phyloP scores from a whole-genome alignment of 2,797 vertebrate species.

The Capromys pilorides region DNA sequence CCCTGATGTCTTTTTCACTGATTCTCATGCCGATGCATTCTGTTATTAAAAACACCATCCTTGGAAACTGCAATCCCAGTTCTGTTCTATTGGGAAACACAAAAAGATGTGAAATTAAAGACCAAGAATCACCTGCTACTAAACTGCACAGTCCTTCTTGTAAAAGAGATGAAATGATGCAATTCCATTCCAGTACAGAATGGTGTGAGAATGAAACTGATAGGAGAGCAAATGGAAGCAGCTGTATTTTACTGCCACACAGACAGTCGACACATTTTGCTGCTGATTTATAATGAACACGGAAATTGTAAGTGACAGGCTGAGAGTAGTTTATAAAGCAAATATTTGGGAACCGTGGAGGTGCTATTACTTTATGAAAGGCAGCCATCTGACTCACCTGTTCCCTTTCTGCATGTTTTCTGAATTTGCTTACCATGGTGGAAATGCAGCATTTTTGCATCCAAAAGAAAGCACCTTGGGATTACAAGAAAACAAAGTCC shows the following conservation, averaged over 20 bases:
- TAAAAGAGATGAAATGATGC: slow-evolving; percentile 61
- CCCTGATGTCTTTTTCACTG: background rate
- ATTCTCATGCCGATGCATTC: background rate
- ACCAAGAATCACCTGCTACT: slow-evolving; percentile 45
- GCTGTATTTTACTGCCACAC: slow-evolving; percentile 66
- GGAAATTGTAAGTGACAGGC: slow-evolving; percentile 74
- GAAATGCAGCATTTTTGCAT: background rate
- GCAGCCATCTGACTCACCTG: slow-evolving; percentile 52
- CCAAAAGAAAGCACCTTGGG: background rate
- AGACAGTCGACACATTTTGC: slow-evolving; percentile 75
- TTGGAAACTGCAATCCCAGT: slow-evolving; percentile 39
- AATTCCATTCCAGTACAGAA: slow-evolving; percentile 58
- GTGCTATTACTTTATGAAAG: slow-evolving; percentile 56
- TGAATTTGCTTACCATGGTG: background rate
- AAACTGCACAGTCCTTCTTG: slow-evolving; percentile 43
- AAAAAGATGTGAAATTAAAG: slow-evolving; percentile 58
- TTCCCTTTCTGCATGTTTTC: background rate
- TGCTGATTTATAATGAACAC: slow-evolving; percentile 75
- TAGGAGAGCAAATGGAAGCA: slow-evolving; percentile 67
- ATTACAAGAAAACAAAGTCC: background rate
- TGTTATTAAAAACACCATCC: background rate
- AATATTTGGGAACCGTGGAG: slow-evolving; percentile 69
- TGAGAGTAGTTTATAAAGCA: slow-evolving; percentile 72
- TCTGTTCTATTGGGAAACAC: background rate
- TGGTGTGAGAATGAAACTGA: slow-evolving; percentile 61